Conservation (phyloP, 2,888 invertebrate species). For the Chymomyza amoena region DNA sequence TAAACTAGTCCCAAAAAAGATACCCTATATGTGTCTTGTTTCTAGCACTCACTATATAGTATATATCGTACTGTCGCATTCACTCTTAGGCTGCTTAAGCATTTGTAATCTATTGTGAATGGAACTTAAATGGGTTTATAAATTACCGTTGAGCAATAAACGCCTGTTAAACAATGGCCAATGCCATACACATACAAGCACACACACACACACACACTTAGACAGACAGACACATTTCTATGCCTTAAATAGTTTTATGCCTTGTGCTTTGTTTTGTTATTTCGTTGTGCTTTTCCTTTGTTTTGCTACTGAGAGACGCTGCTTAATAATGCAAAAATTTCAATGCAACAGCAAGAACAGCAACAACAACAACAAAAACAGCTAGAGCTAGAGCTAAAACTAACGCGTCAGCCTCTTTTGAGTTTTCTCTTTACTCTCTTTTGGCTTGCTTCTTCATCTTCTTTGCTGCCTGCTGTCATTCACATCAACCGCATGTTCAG, state of each 20-base stretch:
- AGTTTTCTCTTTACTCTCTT: not conserved
- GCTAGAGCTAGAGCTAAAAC: not conserved
- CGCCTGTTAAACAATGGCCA: constrained; percentile 3
- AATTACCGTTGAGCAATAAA: not conserved
- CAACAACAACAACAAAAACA: not conserved
- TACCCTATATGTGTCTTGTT: not conserved
- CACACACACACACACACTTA: not conserved
- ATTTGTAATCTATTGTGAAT: not conserved
- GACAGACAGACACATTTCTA: not conserved
- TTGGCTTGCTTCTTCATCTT: not conserved
- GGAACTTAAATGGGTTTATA: constrained; percentile 2
- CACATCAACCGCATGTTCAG: not conserved
- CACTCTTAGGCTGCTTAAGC: not conserved
- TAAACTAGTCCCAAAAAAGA: no score
- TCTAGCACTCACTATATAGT: not conserved
- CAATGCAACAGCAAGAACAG: not conserved
- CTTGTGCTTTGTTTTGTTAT: constrained; percentile 1
- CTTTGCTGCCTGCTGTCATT: not conserved
- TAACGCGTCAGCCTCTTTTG: not conserved
- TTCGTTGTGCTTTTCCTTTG: not conserved
- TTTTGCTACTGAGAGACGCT: not conserved
- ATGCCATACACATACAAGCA: not conserved
- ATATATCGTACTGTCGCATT: constrained; percentile 12
- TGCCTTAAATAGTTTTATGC: constrained; percentile 5
- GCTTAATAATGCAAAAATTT: not conserved